Evolutionary conservation across 2,888 invertebrate genomes (phyloP).

Genomic region (Tridacna crocea): DNA sequence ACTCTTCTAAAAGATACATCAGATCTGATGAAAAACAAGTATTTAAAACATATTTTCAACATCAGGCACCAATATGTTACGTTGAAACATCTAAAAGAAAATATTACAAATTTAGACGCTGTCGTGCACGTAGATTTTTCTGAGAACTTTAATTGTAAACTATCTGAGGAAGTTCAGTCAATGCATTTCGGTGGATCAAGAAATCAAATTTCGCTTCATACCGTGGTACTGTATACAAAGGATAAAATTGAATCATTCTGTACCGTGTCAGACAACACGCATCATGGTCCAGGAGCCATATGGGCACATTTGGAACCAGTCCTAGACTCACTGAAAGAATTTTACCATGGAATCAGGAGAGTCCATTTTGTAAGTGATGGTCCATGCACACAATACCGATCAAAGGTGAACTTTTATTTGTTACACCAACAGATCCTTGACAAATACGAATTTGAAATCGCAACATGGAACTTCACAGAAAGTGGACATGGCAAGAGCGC

Average conservation of each 20-base stretch:
- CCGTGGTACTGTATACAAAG: background rate
- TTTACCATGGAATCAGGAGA: background rate
- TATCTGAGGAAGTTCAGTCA: background rate
- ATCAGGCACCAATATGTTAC: background rate
- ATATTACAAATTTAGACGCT: background rate
- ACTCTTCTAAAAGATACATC: too few relatives aligned
- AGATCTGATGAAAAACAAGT: too few relatives aligned
- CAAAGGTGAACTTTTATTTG: background rate
- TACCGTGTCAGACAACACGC: conserved; percentile 4
- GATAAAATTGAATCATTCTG: background rate
- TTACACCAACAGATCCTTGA: background rate
- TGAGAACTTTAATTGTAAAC: conserved; percentile 8
- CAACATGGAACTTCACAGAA: background rate
- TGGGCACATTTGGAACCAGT: conserved; percentile 20
- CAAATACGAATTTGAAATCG: background rate
- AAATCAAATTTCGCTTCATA: conserved; percentile 7
- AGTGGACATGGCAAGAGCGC: background rate
- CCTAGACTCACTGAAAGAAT: background rate
- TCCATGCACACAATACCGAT: background rate
- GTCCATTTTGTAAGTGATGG: background rate
- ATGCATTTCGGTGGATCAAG: conserved; percentile 28
- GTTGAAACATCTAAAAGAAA: background rate
- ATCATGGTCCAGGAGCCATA: conserved; percentile 25
- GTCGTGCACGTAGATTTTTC: conserved; percentile 6
- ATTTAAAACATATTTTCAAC: too few relatives aligned